Conservation (phyloP, 2,113 vertebrate species). For the Plecturocebus donacophilus region DNA sequence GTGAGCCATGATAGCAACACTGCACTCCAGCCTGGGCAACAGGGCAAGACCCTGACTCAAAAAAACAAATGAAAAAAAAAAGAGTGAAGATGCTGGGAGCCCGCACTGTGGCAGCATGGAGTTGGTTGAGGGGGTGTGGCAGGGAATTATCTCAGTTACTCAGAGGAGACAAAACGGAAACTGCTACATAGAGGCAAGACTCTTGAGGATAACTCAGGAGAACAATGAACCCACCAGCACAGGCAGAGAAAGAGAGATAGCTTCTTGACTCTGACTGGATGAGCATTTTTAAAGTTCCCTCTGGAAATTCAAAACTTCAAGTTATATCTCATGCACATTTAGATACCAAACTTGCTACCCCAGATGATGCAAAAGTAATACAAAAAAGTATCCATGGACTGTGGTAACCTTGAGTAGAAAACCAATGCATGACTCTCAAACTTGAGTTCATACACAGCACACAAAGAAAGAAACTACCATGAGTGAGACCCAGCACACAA, state of each 20-base stretch:
- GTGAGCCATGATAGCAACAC: no score
- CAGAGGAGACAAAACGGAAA: not conserved
- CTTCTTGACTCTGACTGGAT: not conserved
- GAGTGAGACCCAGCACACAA: not conserved
- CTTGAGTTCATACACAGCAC: not conserved
- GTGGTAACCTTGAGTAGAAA: not conserved
- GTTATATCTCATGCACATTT: not conserved
- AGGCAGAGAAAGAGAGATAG: not conserved
- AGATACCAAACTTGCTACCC: not conserved
- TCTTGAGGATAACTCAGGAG: not conserved
- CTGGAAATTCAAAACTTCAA: not conserved
- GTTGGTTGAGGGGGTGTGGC: not conserved
- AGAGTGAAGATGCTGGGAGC: not conserved
- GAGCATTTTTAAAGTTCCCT: not conserved
- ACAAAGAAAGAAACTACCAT: not conserved
- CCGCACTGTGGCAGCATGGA: not conserved
- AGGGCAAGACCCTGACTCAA: no score
- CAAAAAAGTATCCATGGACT: not conserved
- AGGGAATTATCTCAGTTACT: not conserved
- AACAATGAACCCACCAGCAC: not conserved
- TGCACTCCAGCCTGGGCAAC: no score
- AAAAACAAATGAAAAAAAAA: no score
- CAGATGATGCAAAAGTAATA: not conserved
- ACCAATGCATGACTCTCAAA: not conserved
- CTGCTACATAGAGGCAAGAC: not conserved